Evolutionary conservation across 2,888 invertebrate genomes (phyloP).

Genomic region (Diadegma fenestrale): DNA sequence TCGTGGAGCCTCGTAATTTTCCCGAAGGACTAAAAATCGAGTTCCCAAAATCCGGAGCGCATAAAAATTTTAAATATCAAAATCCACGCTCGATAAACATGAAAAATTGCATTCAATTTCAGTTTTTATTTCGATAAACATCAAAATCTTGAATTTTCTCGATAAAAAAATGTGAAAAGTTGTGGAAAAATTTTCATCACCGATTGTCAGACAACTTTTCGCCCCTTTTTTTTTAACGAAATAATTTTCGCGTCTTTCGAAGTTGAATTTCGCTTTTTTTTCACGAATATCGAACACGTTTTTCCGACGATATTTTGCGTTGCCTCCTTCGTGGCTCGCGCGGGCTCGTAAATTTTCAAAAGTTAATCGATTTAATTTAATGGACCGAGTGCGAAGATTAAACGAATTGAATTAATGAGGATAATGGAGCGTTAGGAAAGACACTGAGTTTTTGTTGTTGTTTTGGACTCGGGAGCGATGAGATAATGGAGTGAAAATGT

Average conservation of each 20-base stretch:
- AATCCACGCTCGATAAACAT: not conserved
- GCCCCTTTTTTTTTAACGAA: not conserved
- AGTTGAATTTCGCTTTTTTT: too few relatives aligned
- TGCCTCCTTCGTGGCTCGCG: not conserved
- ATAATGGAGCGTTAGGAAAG: constrained; percentile 3
- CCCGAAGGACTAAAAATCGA: not conserved
- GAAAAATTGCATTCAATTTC: not conserved
- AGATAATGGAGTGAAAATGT: constrained; percentile 54
- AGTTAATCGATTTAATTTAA: not conserved
- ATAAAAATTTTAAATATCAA: not conserved
- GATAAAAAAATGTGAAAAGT: not conserved
- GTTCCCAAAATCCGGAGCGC: not conserved
- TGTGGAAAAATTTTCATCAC: not conserved
- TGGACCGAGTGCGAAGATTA: not conserved
- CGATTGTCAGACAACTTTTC: not conserved
- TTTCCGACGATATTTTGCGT: not conserved
- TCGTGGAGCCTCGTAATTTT: not conserved
- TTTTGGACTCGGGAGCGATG: not conserved
- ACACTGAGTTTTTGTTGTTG: not conserved
- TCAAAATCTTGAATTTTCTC: not conserved
- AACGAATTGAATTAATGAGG: not conserved
- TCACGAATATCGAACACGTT: not conserved
- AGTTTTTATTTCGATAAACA: not conserved
- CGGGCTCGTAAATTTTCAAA: not conserved
- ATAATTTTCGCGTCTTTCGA: too few relatives aligned